Evolutionary conservation across 2,113 vertebrate genomes (phyloP).

Genomic region (Girardinichthys multiradiatus): DNA sequence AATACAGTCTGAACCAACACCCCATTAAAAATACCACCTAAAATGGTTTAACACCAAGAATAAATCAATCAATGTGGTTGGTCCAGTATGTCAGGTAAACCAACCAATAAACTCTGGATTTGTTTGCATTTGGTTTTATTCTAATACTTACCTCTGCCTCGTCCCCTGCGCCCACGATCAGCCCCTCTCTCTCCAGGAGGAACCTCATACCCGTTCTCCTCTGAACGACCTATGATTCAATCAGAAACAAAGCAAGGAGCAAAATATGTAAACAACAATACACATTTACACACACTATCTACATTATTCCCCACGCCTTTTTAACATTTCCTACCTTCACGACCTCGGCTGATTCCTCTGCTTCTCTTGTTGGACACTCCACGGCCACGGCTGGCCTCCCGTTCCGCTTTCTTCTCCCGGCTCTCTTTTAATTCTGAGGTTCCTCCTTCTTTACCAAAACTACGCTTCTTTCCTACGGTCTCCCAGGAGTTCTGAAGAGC

Average conservation of each 20-base stretch:
- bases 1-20: too few relatives aligned
- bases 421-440: conserved; percentile 90
- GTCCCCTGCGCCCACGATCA: conserved; percentile 88
- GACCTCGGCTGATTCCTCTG: conserved; percentile 85
- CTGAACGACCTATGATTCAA: conserved; percentile 82
- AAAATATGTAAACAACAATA: not conserved
- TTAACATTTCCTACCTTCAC: conserved; percentile 82
- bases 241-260: not conserved
- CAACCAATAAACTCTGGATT: not conserved
- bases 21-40: too few relatives aligned
- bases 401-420: conserved; percentile 88
- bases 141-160: conserved; percentile 83
- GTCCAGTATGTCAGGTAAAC: not conserved
- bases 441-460: conserved; percentile 87
- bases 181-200: conserved; percentile 86
- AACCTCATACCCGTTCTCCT: conserved; percentile 93
- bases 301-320: not conserved
- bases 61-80: not conserved
- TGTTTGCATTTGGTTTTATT: not conserved
- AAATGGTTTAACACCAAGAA: too few relatives aligned
- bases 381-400: conserved; percentile 86
- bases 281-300: not conserved
- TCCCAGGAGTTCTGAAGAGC: conserved; percentile 92
- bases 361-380: conserved; percentile 87
- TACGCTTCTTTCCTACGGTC: conserved; percentile 96